These are phyloP conservation scores for Lethocerus indicus DNA, from an alignment of 1,140 invertebrate genomes.

Conservation along the genomic window DNA sequence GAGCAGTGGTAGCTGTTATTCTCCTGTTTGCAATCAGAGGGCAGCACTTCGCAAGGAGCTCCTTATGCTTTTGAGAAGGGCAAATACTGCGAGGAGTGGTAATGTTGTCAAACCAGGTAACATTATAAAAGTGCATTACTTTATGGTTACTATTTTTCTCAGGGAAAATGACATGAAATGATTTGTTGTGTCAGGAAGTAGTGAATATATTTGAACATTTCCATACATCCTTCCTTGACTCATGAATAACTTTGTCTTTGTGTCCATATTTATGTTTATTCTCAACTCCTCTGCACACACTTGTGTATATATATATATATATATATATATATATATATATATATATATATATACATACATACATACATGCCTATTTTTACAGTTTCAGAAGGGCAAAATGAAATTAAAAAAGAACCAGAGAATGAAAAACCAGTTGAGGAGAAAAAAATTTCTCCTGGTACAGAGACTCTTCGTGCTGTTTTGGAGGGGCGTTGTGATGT, in stretches of 20 bases:
- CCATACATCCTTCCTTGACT: background rate
- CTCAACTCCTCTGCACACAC: background rate
- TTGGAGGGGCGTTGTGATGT: slow-evolving; percentile 9
- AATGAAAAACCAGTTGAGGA: background rate
- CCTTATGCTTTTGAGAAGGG: slow-evolving; percentile 42
- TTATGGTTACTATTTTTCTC: background rate
- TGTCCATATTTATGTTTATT: background rate
- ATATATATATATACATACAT: background rate
- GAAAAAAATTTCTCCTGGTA: slow-evolving; percentile 6
- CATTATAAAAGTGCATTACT: no score
- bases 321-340: background rate
- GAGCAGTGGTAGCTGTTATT: slow-evolving; percentile 45
- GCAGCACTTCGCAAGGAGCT: slow-evolving; percentile 46
- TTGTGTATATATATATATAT: background rate
- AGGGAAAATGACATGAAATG: background rate
- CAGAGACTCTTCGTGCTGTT: slow-evolving; percentile 12
- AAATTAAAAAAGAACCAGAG: no score
- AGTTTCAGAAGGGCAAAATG: no score
- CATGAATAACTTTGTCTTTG: background rate
- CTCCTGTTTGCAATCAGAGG: slow-evolving; percentile 54
- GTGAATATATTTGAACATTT: background rate
- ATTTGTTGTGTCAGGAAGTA: background rate
- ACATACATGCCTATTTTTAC: no score
- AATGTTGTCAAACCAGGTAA: background rate
- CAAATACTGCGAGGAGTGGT: slow-evolving; percentile 22